Conservation (phyloP, 64 coral and sea anemone genomes). For the Actinia tenebrosa region DNA sequence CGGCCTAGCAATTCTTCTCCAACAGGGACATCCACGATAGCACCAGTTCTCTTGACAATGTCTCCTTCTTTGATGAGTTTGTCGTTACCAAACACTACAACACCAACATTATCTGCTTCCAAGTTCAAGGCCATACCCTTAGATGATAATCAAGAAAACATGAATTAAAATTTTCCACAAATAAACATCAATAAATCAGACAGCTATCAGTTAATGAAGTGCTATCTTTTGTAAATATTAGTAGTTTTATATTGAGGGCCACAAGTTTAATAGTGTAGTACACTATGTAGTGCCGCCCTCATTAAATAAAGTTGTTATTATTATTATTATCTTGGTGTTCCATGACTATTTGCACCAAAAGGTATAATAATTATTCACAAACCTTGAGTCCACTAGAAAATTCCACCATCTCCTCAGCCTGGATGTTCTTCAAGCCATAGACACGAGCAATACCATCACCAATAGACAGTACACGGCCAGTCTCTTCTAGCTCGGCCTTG, state of each 20-base stretch:
- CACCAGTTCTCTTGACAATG: conserved; percentile 98
- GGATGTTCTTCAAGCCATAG: conserved; percentile 98
- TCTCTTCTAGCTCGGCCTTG: conserved; percentile 97
- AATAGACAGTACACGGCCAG: conserved; percentile 95
- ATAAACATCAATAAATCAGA: no score
- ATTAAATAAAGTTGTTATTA: no score
- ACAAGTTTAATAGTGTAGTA: no score
- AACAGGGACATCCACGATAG: conserved; percentile 97
- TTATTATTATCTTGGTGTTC: no score
- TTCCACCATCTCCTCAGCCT: conserved; percentile 99
- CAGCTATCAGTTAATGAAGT: no score
- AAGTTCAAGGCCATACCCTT: conserved; percentile 99
- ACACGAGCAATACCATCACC: conserved; percentile 99
- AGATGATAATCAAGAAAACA: not conserved
- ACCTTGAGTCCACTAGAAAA: conserved; percentile 98
- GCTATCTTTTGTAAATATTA: no score
- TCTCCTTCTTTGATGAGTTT: conserved; percentile 99
- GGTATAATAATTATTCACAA: not conserved
- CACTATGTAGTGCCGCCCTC: no score
- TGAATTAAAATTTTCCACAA: no score
- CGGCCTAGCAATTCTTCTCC: conserved; percentile 89
- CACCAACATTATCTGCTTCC: conserved; percentile 99
- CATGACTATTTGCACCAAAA: no score
- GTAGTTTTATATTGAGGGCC: no score
- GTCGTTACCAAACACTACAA: conserved; percentile 99